phyloP scores from a whole-genome alignment of 30 jellyfish, hydroid and myxozoan species.

The Pseudorhiza aurosa region DNA sequence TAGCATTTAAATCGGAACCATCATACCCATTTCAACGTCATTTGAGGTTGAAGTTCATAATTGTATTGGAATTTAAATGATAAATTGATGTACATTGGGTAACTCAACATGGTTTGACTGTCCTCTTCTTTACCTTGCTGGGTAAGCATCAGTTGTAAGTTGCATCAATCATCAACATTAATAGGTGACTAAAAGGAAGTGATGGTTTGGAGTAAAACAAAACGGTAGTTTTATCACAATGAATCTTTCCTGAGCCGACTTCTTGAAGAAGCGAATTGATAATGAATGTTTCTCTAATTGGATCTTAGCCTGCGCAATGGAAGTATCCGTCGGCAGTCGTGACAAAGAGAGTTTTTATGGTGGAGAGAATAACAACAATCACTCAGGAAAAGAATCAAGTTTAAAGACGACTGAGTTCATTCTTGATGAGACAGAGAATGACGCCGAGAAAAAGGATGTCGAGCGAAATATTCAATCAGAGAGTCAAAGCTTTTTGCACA shows the following conservation, averaged over 20 bases:
- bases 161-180: too few relatives aligned
- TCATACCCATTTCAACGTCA: too few relatives aligned
- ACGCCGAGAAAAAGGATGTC: neutral
- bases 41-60: too few relatives aligned
- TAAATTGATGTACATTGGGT: too few relatives aligned
- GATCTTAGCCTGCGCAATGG: neutral
- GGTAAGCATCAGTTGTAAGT: too few relatives aligned
- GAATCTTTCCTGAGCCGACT: neutral
- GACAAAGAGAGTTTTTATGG: constrained; percentile 8
- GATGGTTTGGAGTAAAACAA: neutral
- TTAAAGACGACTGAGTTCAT: neutral
- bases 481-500: constrained; percentile 12
- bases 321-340: neutral
- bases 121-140: too few relatives aligned
- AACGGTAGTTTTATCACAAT: neutral
- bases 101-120: too few relatives aligned
- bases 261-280: neutral
- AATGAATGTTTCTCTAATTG: neutral
- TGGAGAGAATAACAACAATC: neutral
- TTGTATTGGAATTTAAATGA: too few relatives aligned
- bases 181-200: neutral
- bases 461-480: neutral
- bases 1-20: neutral
- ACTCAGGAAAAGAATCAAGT: neutral
- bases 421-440: neutral